Evolutionary conservation across 2,797 vertebrate genomes (phyloP).

Genomic region (Diplodus puntazzo): DNA sequence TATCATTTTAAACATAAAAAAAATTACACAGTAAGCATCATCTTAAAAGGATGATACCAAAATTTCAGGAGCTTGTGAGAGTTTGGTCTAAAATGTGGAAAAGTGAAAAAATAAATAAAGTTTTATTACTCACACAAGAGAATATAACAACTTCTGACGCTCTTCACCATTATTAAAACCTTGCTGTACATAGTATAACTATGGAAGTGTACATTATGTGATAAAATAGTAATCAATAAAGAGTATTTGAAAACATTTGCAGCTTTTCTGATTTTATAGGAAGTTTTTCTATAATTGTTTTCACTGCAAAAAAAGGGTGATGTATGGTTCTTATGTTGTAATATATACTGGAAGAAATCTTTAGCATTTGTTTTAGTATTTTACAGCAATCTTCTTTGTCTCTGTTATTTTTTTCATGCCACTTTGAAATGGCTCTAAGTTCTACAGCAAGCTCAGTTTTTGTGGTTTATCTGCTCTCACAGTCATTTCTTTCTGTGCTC

Average conservation of each 20-base stretch:
- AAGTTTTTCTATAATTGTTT: too few relatives aligned
- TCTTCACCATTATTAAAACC: background rate
- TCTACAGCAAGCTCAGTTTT: background rate
- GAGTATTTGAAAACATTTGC: background rate
- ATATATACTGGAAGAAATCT: background rate
- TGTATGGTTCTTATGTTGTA: background rate
- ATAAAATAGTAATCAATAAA: constrained; percentile 5
- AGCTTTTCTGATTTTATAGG: background rate
- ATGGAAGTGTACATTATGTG: background rate
- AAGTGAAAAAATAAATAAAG: background rate
- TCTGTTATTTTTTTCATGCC: too few relatives aligned
- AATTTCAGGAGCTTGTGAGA: background rate
- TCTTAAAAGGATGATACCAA: background rate
- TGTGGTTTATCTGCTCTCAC: background rate
- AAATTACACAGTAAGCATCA: background rate
- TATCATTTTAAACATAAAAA: background rate
- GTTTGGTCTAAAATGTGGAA: background rate
- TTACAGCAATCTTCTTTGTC: background rate
- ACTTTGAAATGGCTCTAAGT: too few relatives aligned
- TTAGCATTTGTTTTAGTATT: too few relatives aligned
- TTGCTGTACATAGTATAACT: background rate
- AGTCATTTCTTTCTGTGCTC: background rate
- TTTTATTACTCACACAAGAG: background rate
- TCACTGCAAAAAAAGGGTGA: background rate
- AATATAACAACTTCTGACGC: background rate